These are phyloP conservation scores for Rallus limicola DNA, from an alignment of 2,113 vertebrate species.

Conservation along the genomic window DNA sequence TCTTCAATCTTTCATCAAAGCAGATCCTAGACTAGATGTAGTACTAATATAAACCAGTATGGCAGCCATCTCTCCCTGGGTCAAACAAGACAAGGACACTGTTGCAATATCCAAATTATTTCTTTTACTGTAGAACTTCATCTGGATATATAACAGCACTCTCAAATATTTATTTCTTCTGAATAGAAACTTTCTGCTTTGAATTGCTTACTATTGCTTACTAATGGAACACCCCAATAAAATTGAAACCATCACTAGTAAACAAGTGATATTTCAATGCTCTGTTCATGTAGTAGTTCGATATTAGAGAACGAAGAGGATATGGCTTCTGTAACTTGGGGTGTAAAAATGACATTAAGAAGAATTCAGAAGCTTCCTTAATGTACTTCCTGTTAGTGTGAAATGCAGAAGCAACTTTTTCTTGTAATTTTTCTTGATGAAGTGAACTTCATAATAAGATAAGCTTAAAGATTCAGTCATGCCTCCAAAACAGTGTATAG, in stretches of 20 bases:
- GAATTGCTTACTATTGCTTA: neutral
- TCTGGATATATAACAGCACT: neutral
- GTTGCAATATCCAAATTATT: neutral
- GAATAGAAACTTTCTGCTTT: neutral
- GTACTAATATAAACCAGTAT: neutral
- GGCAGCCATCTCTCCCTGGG: neutral
- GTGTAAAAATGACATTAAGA: neutral
- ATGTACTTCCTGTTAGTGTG: neutral
- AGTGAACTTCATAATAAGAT: neutral
- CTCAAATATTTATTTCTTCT: neutral
- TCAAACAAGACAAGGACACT: neutral
- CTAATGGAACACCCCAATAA: neutral
- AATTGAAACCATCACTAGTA: neutral
- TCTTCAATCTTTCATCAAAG: neutral
- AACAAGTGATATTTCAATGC: neutral
- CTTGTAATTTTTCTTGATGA: neutral
- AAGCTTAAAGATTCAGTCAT: neutral
- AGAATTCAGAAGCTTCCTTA: neutral
- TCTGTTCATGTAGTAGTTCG: neutral
- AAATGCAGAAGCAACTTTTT: neutral
- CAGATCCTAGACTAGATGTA: neutral
- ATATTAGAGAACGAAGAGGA: neutral
- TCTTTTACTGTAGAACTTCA: neutral
- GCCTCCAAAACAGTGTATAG: neutral
- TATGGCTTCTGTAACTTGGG: neutral